A percentile compares a stretch with the other conserved stretches of the same genome.
Evolutionary conservation across 2,888 invertebrate species (phyloP).

Genomic region (Phragmatobia fuliginosa): DNA sequence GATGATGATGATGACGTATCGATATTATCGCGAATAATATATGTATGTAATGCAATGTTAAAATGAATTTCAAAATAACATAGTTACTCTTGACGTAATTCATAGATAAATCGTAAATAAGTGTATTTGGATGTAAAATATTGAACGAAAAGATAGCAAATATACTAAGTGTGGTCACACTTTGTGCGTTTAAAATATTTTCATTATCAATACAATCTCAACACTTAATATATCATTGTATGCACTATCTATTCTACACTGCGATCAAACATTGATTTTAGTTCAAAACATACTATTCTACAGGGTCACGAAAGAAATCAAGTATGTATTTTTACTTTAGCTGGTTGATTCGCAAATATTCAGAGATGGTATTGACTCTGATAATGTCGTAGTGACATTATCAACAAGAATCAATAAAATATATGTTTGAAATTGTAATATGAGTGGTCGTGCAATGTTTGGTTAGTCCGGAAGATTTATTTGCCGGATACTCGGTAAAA

Average conservation of each 20-base stretch:
- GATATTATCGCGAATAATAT: no score
- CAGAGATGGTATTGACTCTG: slow-evolving; percentile 1
- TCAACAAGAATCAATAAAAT: slow-evolving; percentile 6
- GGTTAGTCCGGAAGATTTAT: background rate
- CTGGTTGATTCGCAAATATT: slow-evolving; percentile 11
- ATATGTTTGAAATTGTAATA: background rate
- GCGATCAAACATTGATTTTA: background rate
- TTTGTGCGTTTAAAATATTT: background rate
- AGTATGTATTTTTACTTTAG: slow-evolving; percentile 4
- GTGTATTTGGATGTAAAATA: background rate
- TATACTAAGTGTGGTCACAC: background rate
- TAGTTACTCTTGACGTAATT: background rate
- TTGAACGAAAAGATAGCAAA: background rate
- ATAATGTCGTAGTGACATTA: slow-evolving; percentile 4
- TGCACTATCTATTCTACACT: background rate
- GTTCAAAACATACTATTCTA: background rate
- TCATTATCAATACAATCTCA: background rate
- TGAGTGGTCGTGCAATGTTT: slow-evolving; percentile 7
- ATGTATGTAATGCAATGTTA: no score
- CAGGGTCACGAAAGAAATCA: slow-evolving; percentile 2
- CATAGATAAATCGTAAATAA: background rate
- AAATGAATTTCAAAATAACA: background rate
- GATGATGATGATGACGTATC: no score
- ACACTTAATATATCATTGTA: background rate
- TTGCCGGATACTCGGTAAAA: slow-evolving; percentile 9